Evolutionary conservation across 2,888 invertebrate species (phyloP).

Genomic region (Cactoblastis cactorum): DNA sequence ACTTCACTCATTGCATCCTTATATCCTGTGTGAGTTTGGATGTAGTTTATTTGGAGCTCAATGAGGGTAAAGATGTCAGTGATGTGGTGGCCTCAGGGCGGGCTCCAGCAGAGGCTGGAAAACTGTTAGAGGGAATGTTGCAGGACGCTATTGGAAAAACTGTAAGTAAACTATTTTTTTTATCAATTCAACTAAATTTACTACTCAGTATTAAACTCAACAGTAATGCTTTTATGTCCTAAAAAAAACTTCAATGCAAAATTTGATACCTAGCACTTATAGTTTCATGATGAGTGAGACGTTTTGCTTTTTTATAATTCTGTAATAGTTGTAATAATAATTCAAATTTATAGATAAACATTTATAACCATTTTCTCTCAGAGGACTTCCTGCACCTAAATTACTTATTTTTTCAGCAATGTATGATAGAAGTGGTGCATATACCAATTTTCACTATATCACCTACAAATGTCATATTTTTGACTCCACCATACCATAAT

Average conservation of each 20-base stretch:
- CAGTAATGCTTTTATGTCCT: too few relatives aligned
- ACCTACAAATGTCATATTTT: conserved; percentile 79
- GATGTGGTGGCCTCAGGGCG: conserved; percentile 53
- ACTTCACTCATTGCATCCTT: conserved; percentile 80
- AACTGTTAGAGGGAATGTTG: conserved; percentile 51
- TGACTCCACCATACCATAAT: conserved; percentile 80
- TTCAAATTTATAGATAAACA: too few relatives aligned
- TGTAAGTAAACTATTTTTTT: conserved; percentile 42
- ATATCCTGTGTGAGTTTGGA: conserved; percentile 79
- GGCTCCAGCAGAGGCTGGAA: conserved; percentile 50
- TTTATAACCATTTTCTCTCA: too few relatives aligned
- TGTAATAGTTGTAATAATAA: too few relatives aligned
- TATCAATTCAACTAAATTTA: too few relatives aligned
- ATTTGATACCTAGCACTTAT: too few relatives aligned
- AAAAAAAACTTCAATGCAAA: too few relatives aligned
- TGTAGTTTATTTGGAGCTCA: conserved; percentile 70
- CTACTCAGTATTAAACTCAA: too few relatives aligned
- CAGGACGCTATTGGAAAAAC: conserved; percentile 79
- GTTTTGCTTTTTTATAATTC: too few relatives aligned
- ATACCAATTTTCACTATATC: conserved; percentile 80
- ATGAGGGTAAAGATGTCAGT: conserved; percentile 55
- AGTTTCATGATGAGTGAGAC: too few relatives aligned
- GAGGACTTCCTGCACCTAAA: too few relatives aligned
- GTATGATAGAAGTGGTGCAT: conserved; percentile 79
- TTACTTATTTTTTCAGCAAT: conserved; percentile 77